A percentile compares a stretch with the other conserved stretches of the same genome.
phyloP scores from a whole-genome alignment of 2,113 vertebrate genomes.

The Bubo scandiacus region DNA sequence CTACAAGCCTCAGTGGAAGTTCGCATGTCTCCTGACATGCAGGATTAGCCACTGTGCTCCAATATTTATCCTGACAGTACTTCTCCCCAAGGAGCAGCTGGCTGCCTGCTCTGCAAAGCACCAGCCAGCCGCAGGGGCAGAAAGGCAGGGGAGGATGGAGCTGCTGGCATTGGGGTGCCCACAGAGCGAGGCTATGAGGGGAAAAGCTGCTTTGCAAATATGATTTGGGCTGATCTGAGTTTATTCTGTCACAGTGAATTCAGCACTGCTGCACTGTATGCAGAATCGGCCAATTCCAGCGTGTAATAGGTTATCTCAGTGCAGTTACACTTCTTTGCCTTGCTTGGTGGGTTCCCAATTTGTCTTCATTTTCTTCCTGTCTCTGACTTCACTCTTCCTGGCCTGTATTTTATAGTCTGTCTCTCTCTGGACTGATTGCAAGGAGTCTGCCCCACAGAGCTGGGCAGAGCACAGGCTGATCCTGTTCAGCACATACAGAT shows the following conservation, averaged over 20 bases:
- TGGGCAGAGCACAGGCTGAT: neutral
- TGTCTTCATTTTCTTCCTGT: constrained; percentile 1
- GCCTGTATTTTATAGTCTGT: neutral
- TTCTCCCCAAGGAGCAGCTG: neutral
- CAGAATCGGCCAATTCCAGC: neutral
- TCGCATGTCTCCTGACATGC: neutral
- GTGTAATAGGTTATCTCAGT: neutral
- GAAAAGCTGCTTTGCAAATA: neutral
- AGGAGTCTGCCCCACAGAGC: neutral
- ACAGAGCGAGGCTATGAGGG: neutral
- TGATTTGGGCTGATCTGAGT: neutral
- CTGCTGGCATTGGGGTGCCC: accelerated
- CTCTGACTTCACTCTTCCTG: neutral
- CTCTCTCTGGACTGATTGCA: neutral
- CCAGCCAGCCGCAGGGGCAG: neutral
- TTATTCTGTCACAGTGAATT: neutral
- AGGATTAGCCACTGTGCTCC: neutral
- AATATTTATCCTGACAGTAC: neutral
- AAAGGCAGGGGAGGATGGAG: neutral
- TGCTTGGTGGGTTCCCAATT: neutral
- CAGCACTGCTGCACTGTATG: neutral
- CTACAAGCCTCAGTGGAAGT: neutral
- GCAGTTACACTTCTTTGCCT: neutral
- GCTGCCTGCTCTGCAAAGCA: neutral
- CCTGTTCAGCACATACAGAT: neutral